Percentiles rank a stretch among this genome's conserved stretches.
phyloP scores from a whole-genome alignment of 1,140 invertebrate genomes.

The Batillaria attramentaria region DNA sequence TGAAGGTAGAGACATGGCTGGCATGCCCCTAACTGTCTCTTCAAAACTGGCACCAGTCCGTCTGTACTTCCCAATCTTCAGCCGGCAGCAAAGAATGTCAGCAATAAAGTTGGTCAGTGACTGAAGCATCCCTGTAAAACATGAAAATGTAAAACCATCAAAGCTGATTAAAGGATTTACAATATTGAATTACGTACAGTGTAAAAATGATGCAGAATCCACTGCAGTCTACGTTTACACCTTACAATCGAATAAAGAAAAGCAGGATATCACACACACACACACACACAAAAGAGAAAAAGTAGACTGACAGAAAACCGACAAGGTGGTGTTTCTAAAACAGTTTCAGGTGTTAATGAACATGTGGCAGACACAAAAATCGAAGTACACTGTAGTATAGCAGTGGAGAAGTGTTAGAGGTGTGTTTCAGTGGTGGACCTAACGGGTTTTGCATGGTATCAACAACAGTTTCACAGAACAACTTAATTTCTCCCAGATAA shows the following conservation, averaged over 20 bases:
- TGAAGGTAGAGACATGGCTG: background rate
- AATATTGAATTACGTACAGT: background rate
- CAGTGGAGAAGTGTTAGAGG: too few species aligned
- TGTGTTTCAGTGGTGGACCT: background rate
- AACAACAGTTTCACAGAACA: background rate
- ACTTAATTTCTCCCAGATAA: background rate
- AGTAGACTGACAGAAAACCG: too few species aligned
- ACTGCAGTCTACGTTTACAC: background rate
- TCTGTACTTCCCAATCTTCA: constrained; percentile 54
- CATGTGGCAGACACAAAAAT: too few species aligned
- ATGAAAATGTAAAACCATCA: background rate
- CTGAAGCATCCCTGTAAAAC: constrained; percentile 60
- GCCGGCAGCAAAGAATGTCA: constrained; percentile 62
- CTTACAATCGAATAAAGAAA: background rate
- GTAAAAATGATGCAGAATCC: background rate
- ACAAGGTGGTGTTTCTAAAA: too few species aligned
- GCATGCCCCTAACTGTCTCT: constrained; percentile 5
- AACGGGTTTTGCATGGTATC: background rate
- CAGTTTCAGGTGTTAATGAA: too few species aligned
- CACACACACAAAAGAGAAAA: background rate
- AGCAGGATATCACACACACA: background rate
- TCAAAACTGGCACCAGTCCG: background rate
- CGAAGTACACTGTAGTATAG: too few species aligned
- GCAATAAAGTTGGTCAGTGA: constrained; percentile 52
- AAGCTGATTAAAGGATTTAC: background rate